Evolutionary conservation across 1,140 invertebrate species (phyloP).

Genomic region (Gonatopus flavifemur): DNA sequence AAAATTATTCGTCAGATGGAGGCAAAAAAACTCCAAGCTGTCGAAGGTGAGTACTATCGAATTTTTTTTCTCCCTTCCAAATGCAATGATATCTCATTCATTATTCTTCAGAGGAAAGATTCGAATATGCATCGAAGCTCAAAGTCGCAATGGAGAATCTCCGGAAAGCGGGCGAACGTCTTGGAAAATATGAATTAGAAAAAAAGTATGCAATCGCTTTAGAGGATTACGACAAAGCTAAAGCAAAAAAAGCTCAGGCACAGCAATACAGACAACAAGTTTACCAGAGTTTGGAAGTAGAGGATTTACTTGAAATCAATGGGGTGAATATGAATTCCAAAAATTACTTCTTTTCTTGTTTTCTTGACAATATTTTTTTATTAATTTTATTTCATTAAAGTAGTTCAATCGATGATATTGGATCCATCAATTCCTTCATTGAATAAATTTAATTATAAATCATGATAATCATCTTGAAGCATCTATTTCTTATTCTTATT

Average conservation of each 20-base stretch:
- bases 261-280: constrained; percentile 75
- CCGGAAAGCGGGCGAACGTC: constrained; percentile 80
- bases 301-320: constrained; percentile 77
- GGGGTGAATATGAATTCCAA: constrained; percentile 67
- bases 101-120: constrained; percentile 72
- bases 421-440: background rate
- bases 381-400: no score
- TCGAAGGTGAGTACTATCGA: constrained; percentile 61
- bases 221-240: constrained; percentile 89
- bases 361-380: no score
- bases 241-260: constrained; percentile 85
- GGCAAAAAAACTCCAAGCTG: constrained; percentile 81
- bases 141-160: constrained; percentile 83
- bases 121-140: constrained; percentile 88
- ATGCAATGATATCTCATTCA: background rate
- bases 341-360: no score
- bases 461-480: no score
- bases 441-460: no score
- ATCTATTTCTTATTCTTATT: no score
- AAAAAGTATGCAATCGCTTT: constrained; percentile 87
- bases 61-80: background rate
- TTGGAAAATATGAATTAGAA: constrained; percentile 88
- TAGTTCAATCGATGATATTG: no score
- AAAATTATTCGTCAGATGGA: constrained; percentile 86
- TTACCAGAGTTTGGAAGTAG: constrained; percentile 70